A percentile compares a stretch with the other conserved stretches of the same genome.
Evolutionary conservation across 2,797 vertebrate species (phyloP).

Genomic region (Hippopotamyrus pictus): DNA sequence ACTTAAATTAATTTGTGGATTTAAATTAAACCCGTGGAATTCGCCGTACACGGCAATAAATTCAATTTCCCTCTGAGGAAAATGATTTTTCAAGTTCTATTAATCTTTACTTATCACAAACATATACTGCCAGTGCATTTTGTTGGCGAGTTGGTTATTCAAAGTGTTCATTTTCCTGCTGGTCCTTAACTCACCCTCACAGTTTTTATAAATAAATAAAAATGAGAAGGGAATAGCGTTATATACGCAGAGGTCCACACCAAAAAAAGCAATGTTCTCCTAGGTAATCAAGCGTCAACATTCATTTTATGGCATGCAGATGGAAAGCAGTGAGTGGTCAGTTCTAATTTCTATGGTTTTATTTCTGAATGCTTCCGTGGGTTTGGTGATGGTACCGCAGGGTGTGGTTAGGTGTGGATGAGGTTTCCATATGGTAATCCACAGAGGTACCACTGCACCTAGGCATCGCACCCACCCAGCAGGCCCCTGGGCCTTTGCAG

Average conservation of each 20-base stretch:
- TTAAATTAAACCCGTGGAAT: slow-evolving; percentile 14
- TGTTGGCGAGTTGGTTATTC: not conserved
- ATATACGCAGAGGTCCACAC: not conserved
- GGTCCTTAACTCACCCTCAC: not conserved
- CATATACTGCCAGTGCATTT: not conserved
- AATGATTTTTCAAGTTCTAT: slow-evolving; percentile 7
- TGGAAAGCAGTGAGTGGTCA: not conserved
- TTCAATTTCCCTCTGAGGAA: not conserved
- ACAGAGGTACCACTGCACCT: not conserved
- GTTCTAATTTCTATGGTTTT: not conserved
- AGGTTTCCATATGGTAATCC: not conserved
- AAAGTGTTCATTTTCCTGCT: not conserved
- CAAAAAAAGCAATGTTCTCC: not conserved
- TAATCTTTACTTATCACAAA: slow-evolving; percentile 13
- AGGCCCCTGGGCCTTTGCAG: not conserved
- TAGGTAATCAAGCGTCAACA: not conserved
- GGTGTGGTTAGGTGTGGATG: not conserved
- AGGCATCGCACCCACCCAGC: not conserved
- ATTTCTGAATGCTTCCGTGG: not conserved
- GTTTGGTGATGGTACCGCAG: not conserved
- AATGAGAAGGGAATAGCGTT: not conserved
- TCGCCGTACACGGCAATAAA: not conserved
- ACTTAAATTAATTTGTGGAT: slow-evolving; percentile 17
- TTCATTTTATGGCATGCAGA: not conserved
- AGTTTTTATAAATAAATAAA: not conserved